These are phyloP conservation scores for Varecia variegata DNA, from an alignment of 2,797 vertebrate species.

Conservation along the genomic window DNA sequence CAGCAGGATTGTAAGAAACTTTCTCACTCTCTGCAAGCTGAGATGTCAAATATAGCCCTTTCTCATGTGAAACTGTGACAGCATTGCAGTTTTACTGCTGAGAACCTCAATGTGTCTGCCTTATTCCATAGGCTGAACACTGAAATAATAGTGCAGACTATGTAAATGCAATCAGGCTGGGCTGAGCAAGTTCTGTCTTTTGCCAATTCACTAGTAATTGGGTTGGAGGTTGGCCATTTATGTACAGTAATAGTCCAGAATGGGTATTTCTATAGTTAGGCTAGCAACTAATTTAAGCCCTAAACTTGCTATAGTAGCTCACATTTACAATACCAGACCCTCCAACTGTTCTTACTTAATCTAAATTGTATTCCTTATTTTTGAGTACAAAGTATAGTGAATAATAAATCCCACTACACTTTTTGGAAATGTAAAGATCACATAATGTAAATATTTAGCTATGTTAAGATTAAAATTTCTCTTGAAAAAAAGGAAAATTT, in stretches of 20 bases:
- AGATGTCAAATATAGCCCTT: neutral
- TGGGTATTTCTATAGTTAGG: neutral
- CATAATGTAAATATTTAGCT: neutral
- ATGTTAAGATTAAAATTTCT: neutral
- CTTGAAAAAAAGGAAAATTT: neutral
- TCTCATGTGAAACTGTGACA: neutral
- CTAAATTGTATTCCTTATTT: neutral
- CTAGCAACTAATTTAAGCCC: neutral
- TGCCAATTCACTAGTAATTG: too few relatives aligned
- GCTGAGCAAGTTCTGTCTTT: neutral
- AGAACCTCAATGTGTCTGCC: neutral
- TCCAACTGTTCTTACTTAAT: neutral
- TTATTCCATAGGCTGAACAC: neutral
- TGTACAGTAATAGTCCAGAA: neutral
- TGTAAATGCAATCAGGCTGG: neutral
- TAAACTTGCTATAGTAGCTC: neutral
- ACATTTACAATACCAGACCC: neutral
- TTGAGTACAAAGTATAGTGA: neutral
- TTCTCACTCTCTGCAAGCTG: neutral
- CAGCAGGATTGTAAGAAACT: neutral
- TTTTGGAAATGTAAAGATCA: neutral
- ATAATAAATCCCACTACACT: neutral
- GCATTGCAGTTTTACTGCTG: neutral
- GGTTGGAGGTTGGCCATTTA: neutral
- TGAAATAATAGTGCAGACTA: neutral